Evolutionary conservation across 2,888 invertebrate species (phyloP), one percentile per base, ranked within the genome.

Genomic region (Thalpophila matura): DNA sequence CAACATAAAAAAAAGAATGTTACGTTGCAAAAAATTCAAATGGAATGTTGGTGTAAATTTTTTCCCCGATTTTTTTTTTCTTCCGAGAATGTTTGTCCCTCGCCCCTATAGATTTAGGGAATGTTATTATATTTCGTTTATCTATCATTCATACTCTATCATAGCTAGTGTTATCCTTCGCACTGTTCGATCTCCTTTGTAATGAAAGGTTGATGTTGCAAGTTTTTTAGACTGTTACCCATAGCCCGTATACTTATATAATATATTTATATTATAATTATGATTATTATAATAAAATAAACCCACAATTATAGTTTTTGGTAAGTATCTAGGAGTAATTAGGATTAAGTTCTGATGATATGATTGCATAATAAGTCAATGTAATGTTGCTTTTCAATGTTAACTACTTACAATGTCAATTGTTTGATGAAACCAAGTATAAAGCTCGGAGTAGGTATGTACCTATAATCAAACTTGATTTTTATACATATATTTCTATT

Each of bases 21-120:
- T 86, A 83, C 79, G 87, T 89, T 90, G 91, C 91, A 88, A 90
- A 70, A 82, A 75, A 89, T 86, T 92, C 96, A 96, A 96, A 96
- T 96, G 96, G 96, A 96, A 96, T 96, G 96, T 96, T 96, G 96
- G 96, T 96, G 96, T 96, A 96, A 89, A 92, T 91, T 94, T 90
- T 85, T 81, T 85, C 79, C 83, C 82, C 79, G 77, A 80, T 85
- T 89, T 84, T 86, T 73, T 69, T 85, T 82, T 82, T 75, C 80
- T 84, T 89, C 86, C 91, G 83, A 86, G 97, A 97, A 97, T 97
- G 97, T 96, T 96, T 96, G 79, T 86, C 92, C 94, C 83, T 73
- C 73, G 53, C 83, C 89, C 88, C 74, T 31, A 85, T 93, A 91
- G 95, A 91, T 84, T 66, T 93, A 93, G 93, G 94, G 94, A 95